These are phyloP conservation scores for Lycaena phlaeas DNA, from an alignment of 2,888 invertebrate species.

Conservation along the genomic window DNA sequence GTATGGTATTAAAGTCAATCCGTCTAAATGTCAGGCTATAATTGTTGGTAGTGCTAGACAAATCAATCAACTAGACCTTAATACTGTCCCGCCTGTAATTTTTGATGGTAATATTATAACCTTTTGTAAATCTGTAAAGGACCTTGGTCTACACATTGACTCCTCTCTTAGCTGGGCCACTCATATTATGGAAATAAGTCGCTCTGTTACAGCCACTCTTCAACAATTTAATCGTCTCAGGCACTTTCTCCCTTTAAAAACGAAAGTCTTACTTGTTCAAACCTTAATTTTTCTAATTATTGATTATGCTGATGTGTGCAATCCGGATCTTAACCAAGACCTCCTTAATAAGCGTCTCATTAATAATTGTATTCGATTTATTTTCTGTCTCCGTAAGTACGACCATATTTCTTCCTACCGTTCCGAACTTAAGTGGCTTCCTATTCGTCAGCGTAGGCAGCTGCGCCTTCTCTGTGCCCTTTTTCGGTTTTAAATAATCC, in stretches of 20 bases:
- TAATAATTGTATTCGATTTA: conserved; percentile 10
- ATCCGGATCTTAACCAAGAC: conserved; percentile 1
- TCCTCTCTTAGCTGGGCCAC: background rate
- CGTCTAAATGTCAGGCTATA: background rate
- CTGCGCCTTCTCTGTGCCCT: background rate
- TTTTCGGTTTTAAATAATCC: background rate
- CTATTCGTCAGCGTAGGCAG: conserved; percentile 4
- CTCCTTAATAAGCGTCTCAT: conserved; percentile 9
- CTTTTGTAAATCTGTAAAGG: background rate
- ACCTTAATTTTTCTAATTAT: background rate
- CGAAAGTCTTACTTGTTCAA: background rate
- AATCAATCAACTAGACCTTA: no score
- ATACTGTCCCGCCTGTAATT: no score
- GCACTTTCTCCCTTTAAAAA: background rate
- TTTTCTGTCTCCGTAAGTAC: conserved; percentile 9
- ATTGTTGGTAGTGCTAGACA: background rate
- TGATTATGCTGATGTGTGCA: conserved; percentile 10
- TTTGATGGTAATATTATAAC: background rate
- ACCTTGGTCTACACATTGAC: conserved; percentile 3
- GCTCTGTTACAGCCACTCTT: background rate
- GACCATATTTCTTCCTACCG: conserved; percentile 5
- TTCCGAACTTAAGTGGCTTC: conserved; percentile 8
- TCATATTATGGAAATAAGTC: background rate
- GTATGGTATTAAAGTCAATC: background rate
- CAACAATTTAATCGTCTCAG: background rate